Base-by-base conservation (phyloP, 1,140 invertebrate genomes). In the Globodera ellingtonae region DNA sequence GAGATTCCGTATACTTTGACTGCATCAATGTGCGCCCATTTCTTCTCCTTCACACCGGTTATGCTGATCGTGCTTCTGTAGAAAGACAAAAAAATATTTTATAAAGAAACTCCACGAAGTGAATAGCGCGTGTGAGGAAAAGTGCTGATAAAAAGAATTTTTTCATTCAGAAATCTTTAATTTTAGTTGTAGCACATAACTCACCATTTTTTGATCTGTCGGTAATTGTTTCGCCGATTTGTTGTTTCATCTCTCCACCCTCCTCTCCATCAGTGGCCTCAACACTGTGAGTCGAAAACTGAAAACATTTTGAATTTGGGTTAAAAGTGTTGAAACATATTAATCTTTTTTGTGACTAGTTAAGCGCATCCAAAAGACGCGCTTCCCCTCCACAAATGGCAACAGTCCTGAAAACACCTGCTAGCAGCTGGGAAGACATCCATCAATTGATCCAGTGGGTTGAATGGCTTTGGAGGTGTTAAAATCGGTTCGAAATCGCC, bases 391-490 rank as follows among this genome's bases (percentile, higher is more conserved):
- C 0, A 99, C 97, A 91, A 99, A 99, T 52, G 98, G 98, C 72
- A 99, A 90, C 10, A 99, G 90, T 6, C 96, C 91, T 98, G 97
- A 52, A 52, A 56, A 67, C 48, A 86, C 82, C 94, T 93, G 91
- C 95, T 98, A 50, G 95, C 97, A 70, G 97, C 96, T 78, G 98
- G 98, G 91, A 99, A 99, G 79, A 99, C 97, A 71, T 95, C 94
- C 94, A 99, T 99, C 79, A 99, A 90, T 91, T 99, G 98, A 90
- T 99, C 96, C 84, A 99, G 90, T 3, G 98, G 98, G 81, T 94
- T 94, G 90, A 99, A 98, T 93, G 91, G 13, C 95, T 93, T 91
- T 97, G 69, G 93, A 93, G 88, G 92, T 94, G 86, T 95, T 91
- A 99, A 99, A 86, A 93, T 92, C 0, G 94, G 94, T 67, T 93